Base-by-base conservation (phyloP, 2,797 vertebrate species). In the Taenioides sp. region DNA sequence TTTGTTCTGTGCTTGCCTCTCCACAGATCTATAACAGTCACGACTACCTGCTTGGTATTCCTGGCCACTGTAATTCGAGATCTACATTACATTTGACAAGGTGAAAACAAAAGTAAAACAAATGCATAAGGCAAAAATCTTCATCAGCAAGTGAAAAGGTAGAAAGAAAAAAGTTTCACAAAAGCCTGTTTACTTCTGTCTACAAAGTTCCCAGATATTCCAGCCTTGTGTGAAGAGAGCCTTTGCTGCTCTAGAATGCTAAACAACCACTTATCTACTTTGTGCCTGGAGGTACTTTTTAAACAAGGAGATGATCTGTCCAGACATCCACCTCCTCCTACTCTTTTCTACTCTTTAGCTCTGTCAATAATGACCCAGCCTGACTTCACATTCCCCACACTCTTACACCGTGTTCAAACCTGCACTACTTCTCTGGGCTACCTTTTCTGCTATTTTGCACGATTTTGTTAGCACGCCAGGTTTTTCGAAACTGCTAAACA, bases 341-440 rank as follows among this genome's bases (percentile, higher is more conserved):
- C 61, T 65, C 55, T n/a, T 55, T n/a, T 2, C 60, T 72, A 50
- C 65, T 43, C 20, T 3, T 49, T 11, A 31, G 6, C 11, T 6
- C 60, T 67, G 79, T 63, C 72, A 77, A 66, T 59, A 12, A 49
- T 40, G 61, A 49, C 67, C 62, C 47, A 47, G 40, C 43, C 28
- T 63, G 20, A 16, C 49, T 67, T 34, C 27, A n/a, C 66, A 67
- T 57, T 67, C 66, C 66, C n/a, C 11, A 22, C 22, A 23, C n/a
- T 28, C 52, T 57, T 40, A 34, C 14, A 22, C 28, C 27, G 50
- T 67, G n/a, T 64, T 22, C 20, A 65, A 27, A 59, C 50, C 43
- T 49, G n/a, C 7, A 11, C 18, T 59, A 18, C 31, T 23, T 20
- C 60, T 64, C 37, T 18, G 40, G 20, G 12, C 64, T 57, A 70